These are phyloP conservation scores for Hippocampus barbouri DNA, from an alignment of 2,113 vertebrate genomes.

Conservation along the genomic window DNA sequence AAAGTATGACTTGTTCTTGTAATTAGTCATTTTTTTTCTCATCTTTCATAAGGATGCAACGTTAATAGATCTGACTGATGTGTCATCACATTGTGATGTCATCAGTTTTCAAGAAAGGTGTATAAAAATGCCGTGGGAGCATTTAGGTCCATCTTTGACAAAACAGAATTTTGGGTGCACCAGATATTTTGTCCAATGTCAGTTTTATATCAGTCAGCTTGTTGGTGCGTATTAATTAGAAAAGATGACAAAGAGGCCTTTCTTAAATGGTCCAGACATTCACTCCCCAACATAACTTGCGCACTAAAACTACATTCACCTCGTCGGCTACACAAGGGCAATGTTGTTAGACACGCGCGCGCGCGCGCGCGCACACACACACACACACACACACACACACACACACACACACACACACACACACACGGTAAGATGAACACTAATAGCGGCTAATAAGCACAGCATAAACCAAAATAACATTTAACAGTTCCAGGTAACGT, in stretches of 20 bases:
- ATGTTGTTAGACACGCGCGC: conserved; percentile 11
- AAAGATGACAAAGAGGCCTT: conserved; percentile 13
- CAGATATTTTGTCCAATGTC: conserved; percentile 2
- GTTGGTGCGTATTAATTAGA: conserved; percentile 28
- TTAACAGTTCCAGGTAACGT: conserved; percentile 49
- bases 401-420: not conserved
- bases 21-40: not conserved
- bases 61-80: not conserved
- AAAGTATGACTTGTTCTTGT: not conserved
- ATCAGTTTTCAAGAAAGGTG: not conserved
- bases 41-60: not conserved
- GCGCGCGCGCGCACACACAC: too few relatives aligned
- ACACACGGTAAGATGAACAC: conserved; percentile 43
- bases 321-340: conserved; percentile 29
- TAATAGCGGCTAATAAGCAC: conserved; percentile 44
- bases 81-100: not conserved
- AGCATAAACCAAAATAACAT: conserved; percentile 45
- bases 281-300: conserved; percentile 17
- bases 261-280: conserved; percentile 29
- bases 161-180: not conserved
- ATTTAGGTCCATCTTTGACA: not conserved
- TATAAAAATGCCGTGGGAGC: not conserved
- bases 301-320: conserved; percentile 18
- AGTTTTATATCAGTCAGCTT: not conserved
- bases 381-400: too few relatives aligned